Conservation (phyloP, 2,113 vertebrate species). For the Ariopsis seemanni region DNA sequence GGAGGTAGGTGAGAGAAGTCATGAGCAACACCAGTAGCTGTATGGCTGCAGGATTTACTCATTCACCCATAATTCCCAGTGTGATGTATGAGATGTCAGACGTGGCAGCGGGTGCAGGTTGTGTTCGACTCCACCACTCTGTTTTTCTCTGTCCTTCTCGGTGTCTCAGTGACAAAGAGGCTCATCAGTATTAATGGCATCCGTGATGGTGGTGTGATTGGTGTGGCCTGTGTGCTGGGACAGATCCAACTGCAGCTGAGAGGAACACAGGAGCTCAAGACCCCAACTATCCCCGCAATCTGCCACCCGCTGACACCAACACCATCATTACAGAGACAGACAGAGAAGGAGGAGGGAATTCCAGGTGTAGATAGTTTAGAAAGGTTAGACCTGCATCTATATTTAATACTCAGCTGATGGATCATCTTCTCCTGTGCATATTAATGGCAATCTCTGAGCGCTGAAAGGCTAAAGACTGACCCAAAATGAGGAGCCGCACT, state of each 20-base stretch:
- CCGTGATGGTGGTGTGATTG: slow-evolving; percentile 39
- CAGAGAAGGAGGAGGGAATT: neutral
- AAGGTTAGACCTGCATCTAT: slow-evolving; percentile 25
- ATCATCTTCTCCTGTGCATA: slow-evolving; percentile 5
- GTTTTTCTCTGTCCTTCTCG: slow-evolving; percentile 15
- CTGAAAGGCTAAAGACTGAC: neutral
- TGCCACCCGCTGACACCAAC: slow-evolving; percentile 45
- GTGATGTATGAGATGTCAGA: slow-evolving; percentile 29
- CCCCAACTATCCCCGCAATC: slow-evolving; percentile 41
- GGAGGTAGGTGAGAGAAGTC: neutral
- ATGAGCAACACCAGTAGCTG: neutral
- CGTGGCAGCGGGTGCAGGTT: slow-evolving; percentile 19
- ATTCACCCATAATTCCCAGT: slow-evolving; percentile 8
- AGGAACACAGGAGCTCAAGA: slow-evolving; percentile 29
- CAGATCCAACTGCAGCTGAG: slow-evolving; percentile 39
- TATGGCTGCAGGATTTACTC: neutral
- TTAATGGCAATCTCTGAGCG: neutral
- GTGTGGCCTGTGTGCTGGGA: slow-evolving; percentile 36
- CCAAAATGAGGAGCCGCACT: neutral
- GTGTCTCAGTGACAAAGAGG: slow-evolving; percentile 31
- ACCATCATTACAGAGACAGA: slow-evolving; percentile 36
- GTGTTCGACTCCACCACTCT: slow-evolving; percentile 15
- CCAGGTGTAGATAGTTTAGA: slow-evolving; percentile 14
- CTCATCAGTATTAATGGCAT: slow-evolving; percentile 41
- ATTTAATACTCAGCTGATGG: slow-evolving; percentile 11